Evolutionary conservation across 2,888 invertebrate genomes (phyloP), one percentile per base, ranked within the genome.

Genomic region (Andrena bucephala): DNA sequence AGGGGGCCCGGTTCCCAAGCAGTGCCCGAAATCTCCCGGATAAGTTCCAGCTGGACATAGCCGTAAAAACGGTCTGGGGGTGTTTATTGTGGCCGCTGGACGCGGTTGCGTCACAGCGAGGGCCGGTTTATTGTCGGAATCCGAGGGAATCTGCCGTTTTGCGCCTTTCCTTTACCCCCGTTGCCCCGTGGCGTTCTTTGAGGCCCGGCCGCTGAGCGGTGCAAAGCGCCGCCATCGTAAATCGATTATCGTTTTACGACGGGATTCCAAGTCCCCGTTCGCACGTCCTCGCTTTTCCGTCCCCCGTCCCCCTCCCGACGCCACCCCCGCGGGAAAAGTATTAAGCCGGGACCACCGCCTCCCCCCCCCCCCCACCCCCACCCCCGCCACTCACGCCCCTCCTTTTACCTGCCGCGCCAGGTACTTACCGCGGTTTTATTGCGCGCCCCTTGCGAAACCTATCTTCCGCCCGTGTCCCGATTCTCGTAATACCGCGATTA

Each of bases 241-340:
- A 92, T 92, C 91, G 92, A 92, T 93, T 89, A 93, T 93, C 82
- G 89, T 88, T 93, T 92, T 92, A 92, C 83, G 84, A 83, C 83
- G 31, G 83, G 80, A 77, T 69, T 70, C 75, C 59, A 42, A 59
- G 31, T 69, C 66, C 62, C 48, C 69, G 79, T 81, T 85, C 77
- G 79, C 86, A 77, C 82, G 71, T 77, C 24, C 16, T 50, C 57
- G 67, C 29, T 70, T 48, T 57, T 74, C 59, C 42, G 5, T 1
- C 20, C 20, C 33, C 31, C 57, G n/a, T 48, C 33, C 52, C 24
- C n/a, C 20, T 20, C 20, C 42, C 36, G 16, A 24, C 24, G 42
- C 31, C 5, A 24, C 13, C n/a, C 1, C 8, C 24, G 52, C 29
- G 50, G 8, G n/a, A 31, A 63, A 76, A 13, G 27, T 80, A 66